A percentile compares a stretch with the other conserved stretches of the same genome.
These are phyloP conservation scores for Salvator merianae DNA, from an alignment of 2,113 vertebrate genomes.

Conservation along the genomic window DNA sequence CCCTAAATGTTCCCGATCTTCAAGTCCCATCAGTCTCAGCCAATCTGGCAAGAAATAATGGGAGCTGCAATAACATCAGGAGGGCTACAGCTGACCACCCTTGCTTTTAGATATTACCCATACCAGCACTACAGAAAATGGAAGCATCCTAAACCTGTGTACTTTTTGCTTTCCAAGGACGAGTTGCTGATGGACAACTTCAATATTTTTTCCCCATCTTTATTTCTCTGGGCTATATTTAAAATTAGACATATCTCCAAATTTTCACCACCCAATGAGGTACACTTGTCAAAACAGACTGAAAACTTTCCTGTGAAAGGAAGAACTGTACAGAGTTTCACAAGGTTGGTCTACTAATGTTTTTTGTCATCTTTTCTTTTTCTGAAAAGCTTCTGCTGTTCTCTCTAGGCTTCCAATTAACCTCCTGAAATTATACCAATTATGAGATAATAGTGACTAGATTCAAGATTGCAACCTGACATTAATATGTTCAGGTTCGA, in stretches of 20 bases:
- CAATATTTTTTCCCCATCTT: not conserved
- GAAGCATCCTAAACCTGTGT: no score
- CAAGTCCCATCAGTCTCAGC: not conserved
- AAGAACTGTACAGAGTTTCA: not conserved
- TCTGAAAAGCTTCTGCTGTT: not conserved
- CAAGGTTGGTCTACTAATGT: no score
- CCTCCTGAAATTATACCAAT: not conserved
- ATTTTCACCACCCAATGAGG: not conserved
- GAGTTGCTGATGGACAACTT: not conserved
- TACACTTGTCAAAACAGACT: not conserved
- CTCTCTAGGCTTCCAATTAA: not conserved
- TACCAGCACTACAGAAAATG: not conserved
- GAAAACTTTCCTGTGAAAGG: not conserved
- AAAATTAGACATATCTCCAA: not conserved
- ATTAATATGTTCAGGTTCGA: not conserved
- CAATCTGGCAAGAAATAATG: no score
- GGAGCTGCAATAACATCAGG: no score
- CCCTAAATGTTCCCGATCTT: no score
- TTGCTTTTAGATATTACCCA: no score
- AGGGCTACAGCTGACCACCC: not conserved
- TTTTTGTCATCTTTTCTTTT: not conserved
- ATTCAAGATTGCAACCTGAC: not conserved
- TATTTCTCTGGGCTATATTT: not conserved
- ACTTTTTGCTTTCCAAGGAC: not conserved
- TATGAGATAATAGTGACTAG: not conserved